phyloP scores from a whole-genome alignment of 2,888 invertebrate species.

The Nemotelus pantherinus region DNA sequence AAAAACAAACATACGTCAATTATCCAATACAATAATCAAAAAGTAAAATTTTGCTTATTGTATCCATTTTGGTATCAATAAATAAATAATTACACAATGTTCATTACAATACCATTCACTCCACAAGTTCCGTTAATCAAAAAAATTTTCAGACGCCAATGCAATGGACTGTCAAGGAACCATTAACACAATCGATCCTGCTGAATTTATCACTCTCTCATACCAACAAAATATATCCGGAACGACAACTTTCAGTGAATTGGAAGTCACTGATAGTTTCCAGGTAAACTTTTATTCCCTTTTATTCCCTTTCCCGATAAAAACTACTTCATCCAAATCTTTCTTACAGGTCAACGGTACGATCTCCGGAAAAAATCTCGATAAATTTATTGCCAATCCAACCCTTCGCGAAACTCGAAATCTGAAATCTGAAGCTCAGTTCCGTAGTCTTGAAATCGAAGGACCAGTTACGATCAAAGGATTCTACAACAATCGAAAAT shows the following conservation, averaged over 20 bases:
- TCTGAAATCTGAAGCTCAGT: constrained; percentile 65
- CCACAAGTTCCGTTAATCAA: no score
- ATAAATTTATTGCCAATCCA: constrained; percentile 65
- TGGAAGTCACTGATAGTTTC: constrained; percentile 66
- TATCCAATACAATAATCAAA: no score
- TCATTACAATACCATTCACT: no score
- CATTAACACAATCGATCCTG: constrained; percentile 66
- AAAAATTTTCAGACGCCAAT: constrained; percentile 53
- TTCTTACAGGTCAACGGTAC: constrained; percentile 66
- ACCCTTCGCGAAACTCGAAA: constrained; percentile 63
- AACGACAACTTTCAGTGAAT: constrained; percentile 66
- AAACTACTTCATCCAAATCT: not conserved
- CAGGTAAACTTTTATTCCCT: constrained; percentile 59
- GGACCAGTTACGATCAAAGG: constrained; percentile 66
- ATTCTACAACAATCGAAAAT: constrained; percentile 62
- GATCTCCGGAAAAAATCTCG: constrained; percentile 63
- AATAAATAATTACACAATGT: no score
- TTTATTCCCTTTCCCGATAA: not conserved
- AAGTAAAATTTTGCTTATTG: no score
- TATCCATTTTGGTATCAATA: no score
- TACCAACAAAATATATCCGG: constrained; percentile 64
- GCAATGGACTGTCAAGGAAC: constrained; percentile 62
- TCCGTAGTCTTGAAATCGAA: constrained; percentile 66
- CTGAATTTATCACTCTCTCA: constrained; percentile 65
- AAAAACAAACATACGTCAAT: no score